phyloP scores from a whole-genome alignment of 2,113 vertebrate genomes.

The Myocastor coypus region DNA sequence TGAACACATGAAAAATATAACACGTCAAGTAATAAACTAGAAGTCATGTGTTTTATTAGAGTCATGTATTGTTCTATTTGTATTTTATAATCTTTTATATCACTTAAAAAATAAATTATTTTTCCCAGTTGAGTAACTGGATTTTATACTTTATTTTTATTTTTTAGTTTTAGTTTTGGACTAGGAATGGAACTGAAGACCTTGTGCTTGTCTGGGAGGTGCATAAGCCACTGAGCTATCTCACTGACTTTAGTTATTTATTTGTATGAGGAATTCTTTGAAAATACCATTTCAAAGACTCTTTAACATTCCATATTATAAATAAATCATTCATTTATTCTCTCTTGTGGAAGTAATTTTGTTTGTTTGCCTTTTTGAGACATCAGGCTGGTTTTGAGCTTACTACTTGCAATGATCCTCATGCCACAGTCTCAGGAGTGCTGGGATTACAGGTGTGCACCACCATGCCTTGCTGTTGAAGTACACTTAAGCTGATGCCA shows the following conservation, averaged over 20 bases:
- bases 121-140: neutral
- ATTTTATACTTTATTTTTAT: neutral
- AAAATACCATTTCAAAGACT: conserved; percentile 11
- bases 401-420: too few relatives aligned
- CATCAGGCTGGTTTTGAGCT: too few relatives aligned
- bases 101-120: neutral
- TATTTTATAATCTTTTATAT: neutral
- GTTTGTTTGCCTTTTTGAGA: too few relatives aligned
- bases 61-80: neutral
- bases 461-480: neutral
- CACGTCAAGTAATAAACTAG: conserved; percentile 29
- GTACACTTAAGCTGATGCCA: conserved; percentile 26
- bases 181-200: too few relatives aligned
- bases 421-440: too few relatives aligned
- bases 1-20: neutral
- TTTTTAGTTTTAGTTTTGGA: too few relatives aligned
- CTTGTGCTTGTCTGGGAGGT: too few relatives aligned
- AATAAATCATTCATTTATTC: conserved; percentile 3
- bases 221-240: too few relatives aligned
- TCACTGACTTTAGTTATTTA: neutral
- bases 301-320: neutral
- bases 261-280: neutral
- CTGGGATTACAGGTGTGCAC: too few relatives aligned
- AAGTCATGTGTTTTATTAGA: neutral
- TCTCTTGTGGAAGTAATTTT: neutral